Conservation (phyloP, 23 tunicate species). For the Clavelina lepadiformis region DNA sequence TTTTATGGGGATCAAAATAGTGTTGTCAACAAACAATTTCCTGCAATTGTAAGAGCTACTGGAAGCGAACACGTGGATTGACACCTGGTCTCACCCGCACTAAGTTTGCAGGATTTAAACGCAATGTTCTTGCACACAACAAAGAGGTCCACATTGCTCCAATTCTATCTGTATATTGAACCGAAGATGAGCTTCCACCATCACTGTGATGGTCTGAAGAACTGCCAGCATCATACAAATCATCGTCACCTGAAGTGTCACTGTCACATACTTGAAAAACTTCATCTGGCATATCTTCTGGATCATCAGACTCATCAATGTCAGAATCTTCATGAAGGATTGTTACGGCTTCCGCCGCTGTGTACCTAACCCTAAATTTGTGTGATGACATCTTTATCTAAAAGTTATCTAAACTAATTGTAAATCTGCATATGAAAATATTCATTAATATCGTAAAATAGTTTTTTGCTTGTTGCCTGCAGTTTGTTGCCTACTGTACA, state of each 20-base stretch:
- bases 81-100: slow-evolving; percentile 15
- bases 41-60: slow-evolving; percentile 5
- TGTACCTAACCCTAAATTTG: slow-evolving; percentile 2
- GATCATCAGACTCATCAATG: slow-evolving; percentile 10
- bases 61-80: slow-evolving; percentile 5
- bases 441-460: no score
- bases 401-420: no score
- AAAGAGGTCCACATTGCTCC: slow-evolving; percentile 7
- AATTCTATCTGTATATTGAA: background rate
- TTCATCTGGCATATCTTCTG: slow-evolving; percentile 9
- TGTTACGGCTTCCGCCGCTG: background rate
- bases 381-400: slow-evolving; percentile 2
- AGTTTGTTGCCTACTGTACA: no score
- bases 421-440: no score
- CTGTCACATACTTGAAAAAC: slow-evolving; percentile 5
- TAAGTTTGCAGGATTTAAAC: slow-evolving; percentile 1
- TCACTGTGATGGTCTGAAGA: slow-evolving; percentile 3
- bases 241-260: slow-evolving; percentile 7
- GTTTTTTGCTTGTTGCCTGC: no score
- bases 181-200: slow-evolving; percentile 6
- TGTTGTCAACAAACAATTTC: slow-evolving; percentile 10
- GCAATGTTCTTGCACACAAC: slow-evolving; percentile 3
- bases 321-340: slow-evolving; percentile 15
- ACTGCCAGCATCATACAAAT: slow-evolving; percentile 16
- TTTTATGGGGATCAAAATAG: slow-evolving; percentile 7